Evolutionary conservation across 2,113 vertebrate species (phyloP).

Genomic region (Arenaria interpres): DNA sequence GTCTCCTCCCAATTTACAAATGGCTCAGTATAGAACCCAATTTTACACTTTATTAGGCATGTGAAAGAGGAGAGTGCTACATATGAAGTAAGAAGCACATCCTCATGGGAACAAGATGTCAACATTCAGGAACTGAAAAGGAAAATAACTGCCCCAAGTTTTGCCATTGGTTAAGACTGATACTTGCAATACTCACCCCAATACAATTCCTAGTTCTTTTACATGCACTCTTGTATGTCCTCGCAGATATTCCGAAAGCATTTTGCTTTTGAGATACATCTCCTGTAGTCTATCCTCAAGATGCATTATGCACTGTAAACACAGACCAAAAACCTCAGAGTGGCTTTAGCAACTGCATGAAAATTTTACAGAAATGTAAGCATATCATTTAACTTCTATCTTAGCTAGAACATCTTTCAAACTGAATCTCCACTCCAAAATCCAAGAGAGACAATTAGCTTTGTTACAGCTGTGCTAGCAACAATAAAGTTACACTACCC

Average conservation of each 20-base stretch:
- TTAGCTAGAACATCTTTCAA: not conserved
- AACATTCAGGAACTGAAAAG: not conserved
- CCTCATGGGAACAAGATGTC: not conserved
- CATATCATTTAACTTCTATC: not conserved
- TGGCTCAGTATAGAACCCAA: not conserved
- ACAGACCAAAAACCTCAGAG: not conserved
- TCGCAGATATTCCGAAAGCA: constrained; percentile 87
- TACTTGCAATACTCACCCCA: constrained; percentile 79
- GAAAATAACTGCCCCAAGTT: not conserved
- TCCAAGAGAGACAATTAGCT: not conserved
- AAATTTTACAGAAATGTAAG: not conserved
- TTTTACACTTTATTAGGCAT: not conserved
- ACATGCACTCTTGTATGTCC: constrained; percentile 86
- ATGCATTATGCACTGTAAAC: constrained; percentile 85
- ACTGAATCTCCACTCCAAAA: not conserved
- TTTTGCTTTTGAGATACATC: constrained; percentile 90
- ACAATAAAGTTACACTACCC: not conserved
- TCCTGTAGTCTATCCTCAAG: constrained; percentile 88
- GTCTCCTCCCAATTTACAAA: not conserved
- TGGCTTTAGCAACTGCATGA: accelerated
- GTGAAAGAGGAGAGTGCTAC: not conserved
- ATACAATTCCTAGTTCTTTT: constrained; percentile 83
- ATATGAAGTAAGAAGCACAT: not conserved
- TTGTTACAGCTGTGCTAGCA: not conserved
- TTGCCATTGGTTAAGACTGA: not conserved